These are phyloP conservation scores for Penaeus chinensis DNA, from an alignment of 1,140 invertebrate species.

Conservation along the genomic window DNA sequence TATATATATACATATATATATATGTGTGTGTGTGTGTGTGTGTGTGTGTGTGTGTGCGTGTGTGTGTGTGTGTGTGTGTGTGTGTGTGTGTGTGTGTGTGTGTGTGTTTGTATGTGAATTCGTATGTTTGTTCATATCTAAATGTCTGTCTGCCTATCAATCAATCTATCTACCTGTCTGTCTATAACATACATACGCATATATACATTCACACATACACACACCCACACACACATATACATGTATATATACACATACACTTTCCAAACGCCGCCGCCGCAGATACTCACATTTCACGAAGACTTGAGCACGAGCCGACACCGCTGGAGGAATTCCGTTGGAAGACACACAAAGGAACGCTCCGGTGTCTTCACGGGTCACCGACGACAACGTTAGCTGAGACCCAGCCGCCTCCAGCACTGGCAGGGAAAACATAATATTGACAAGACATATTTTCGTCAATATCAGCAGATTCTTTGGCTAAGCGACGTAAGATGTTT, in stretches of 20 bases:
- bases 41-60: not conserved
- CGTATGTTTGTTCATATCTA: not conserved
- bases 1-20: conserved; percentile 25
- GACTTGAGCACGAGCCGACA: too few species aligned
- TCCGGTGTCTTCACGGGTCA: too few species aligned
- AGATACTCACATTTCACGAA: too few species aligned
- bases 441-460: too few species aligned
- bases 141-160: not conserved
- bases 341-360: too few species aligned
- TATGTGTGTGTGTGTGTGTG: not conserved
- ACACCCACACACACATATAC: not conserved
- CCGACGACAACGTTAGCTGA: too few species aligned
- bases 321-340: too few species aligned
- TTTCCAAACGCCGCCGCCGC: too few species aligned
- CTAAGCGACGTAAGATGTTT: too few species aligned
- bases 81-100: not conserved
- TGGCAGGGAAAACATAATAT: too few species aligned
- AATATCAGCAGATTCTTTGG: too few species aligned
- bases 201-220: conserved; percentile 10
- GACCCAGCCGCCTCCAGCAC: too few species aligned
- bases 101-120: not conserved
- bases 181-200: not conserved
- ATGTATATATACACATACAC: not conserved
- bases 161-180: not conserved
- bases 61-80: not conserved